Percentiles rank a stretch among this genome's conserved stretches.
Conservation (phyloP, 1,140 invertebrate species). For the Triops cancriformis region DNA sequence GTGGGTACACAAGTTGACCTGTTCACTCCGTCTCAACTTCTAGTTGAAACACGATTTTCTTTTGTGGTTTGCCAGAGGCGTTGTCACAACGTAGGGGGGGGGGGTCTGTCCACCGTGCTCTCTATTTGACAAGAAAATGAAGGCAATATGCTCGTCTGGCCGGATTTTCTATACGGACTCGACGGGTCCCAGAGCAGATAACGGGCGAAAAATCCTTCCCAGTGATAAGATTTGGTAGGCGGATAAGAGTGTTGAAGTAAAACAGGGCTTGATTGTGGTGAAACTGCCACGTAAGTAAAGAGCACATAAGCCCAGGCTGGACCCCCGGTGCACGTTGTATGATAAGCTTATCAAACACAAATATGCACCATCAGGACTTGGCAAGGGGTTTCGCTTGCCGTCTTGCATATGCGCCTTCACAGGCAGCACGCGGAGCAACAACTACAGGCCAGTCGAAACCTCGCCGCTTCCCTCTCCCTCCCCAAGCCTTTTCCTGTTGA, state of each 20-base stretch:
- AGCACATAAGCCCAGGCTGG: background rate
- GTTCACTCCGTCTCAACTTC: background rate
- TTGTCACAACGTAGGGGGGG: background rate
- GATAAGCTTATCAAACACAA: slow-evolving; percentile 14
- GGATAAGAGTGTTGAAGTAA: background rate
- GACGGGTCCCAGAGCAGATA: background rate
- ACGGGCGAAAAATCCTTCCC: background rate
- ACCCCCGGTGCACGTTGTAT: background rate
- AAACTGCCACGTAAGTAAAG: slow-evolving; percentile 8
- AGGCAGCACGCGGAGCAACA: background rate
- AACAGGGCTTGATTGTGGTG: slow-evolving; percentile 1
- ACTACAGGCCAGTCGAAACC: background rate
- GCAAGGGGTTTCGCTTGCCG: background rate
- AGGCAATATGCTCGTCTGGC: background rate
- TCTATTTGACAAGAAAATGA: background rate
- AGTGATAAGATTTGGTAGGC: background rate
- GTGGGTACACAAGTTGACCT: background rate
- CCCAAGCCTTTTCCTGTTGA: background rate
- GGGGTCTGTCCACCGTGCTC: background rate
- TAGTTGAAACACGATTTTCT: background rate
- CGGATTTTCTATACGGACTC: background rate
- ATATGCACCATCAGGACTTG: slow-evolving; percentile 9
- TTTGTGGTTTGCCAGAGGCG: background rate
- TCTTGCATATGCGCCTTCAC: slow-evolving; percentile 9
- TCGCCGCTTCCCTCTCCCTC: background rate